phyloP scores from a whole-genome alignment of 2,888 invertebrate species.

The Allolobophora icterica region DNA sequence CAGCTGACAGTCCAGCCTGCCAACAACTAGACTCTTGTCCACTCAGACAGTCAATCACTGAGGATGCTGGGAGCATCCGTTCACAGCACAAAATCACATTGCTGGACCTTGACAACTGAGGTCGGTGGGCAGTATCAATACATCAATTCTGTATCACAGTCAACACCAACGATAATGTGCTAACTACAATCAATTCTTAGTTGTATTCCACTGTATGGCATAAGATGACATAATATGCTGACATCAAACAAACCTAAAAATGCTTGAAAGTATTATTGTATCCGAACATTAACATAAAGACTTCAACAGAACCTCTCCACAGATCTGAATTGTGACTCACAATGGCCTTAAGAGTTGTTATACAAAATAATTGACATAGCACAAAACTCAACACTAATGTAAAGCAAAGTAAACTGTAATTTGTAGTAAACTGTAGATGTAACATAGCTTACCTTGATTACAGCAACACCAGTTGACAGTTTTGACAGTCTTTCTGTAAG shows the following conservation, averaged over 20 bases:
- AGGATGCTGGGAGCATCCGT: neutral
- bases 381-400: neutral
- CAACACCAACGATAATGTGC: too few species aligned
- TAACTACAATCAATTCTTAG: too few species aligned
- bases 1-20: neutral
- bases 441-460: constrained; percentile 68
- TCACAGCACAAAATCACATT: neutral
- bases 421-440: too few species aligned
- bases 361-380: neutral
- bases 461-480: constrained; percentile 78
- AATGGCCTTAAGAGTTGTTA: neutral
- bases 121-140: neutral
- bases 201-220: too few species aligned
- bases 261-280: too few species aligned
- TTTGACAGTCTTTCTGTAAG: constrained; percentile 89
- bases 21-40: neutral
- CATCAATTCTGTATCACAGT: too few species aligned
- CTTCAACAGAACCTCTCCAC: neutral
- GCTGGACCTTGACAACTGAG: neutral
- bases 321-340: neutral
- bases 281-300: too few species aligned
- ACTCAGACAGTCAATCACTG: neutral
- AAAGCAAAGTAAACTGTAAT: neutral
- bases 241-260: too few species aligned
- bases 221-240: too few species aligned